Percentiles rank a stretch among this genome's conserved stretches.
Evolutionary conservation across 1,140 invertebrate species (phyloP).

Genomic region (Patella vulgata): DNA sequence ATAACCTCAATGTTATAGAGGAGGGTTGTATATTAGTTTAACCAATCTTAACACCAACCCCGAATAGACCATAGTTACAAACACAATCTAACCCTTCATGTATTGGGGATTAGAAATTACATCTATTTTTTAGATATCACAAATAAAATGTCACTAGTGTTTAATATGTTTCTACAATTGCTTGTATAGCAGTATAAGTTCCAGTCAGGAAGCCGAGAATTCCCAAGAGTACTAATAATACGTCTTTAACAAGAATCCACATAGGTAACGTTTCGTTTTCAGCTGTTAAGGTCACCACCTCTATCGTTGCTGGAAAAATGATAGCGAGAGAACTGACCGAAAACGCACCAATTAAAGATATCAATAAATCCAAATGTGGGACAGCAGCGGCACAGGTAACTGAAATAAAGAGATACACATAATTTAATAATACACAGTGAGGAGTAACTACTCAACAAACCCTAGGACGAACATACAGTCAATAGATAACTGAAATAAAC

Average conservation of each 20-base stretch:
- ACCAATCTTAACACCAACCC: too few species aligned
- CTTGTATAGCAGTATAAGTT: conserved; percentile 49
- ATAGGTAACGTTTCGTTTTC: conserved; percentile 26
- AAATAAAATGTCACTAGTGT: too few species aligned
- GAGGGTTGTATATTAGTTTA: too few species aligned
- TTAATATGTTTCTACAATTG: conserved; percentile 45
- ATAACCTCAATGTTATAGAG: too few species aligned
- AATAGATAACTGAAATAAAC: too few species aligned
- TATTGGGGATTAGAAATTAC: too few species aligned
- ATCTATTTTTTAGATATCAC: too few species aligned
- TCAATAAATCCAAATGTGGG: conserved; percentile 88
- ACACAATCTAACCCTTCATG: too few species aligned
- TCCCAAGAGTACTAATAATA: conserved; percentile 56
- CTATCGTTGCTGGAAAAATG: conserved; percentile 90
- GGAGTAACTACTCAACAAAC: too few species aligned
- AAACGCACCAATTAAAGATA: conserved; percentile 90
- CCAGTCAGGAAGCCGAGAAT: conserved; percentile 58
- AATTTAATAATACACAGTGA: too few species aligned
- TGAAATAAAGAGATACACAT: conserved; percentile 71
- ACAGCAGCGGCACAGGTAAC: conserved; percentile 83
- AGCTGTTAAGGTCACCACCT: conserved; percentile 75
- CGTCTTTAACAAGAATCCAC: conserved; percentile 47
- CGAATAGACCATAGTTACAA: too few species aligned
- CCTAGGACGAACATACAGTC: too few species aligned
- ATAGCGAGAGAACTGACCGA: conserved; percentile 88